Evolutionary conservation across 37 sponge, comb jelly and placozoan species (phyloP).

Genomic region (Mnemiopsis leidyi): DNA sequence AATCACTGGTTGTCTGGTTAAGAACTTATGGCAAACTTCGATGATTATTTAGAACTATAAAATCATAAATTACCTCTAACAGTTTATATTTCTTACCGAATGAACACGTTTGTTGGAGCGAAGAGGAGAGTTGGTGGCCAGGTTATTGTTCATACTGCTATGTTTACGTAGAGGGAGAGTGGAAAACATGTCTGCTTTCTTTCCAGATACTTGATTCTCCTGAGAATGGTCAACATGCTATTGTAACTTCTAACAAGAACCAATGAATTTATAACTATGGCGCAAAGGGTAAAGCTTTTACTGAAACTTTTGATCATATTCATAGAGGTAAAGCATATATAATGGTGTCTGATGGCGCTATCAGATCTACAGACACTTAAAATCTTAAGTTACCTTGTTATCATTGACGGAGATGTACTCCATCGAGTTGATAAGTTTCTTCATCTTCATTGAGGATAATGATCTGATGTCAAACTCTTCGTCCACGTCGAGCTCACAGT

Average conservation of each 20-base stretch:
- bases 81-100: not conserved
- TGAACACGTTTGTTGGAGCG: constrained; percentile 13
- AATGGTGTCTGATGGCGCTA: no score
- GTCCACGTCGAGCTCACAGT: constrained; percentile 1
- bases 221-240: no score
- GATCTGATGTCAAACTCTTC: not conserved
- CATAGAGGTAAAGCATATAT: no score
- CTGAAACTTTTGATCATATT: no score
- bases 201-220: not conserved
- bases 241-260: no score
- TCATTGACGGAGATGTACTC: not conserved
- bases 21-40: no score
- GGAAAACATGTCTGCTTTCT: not conserved
- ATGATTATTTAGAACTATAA: not conserved
- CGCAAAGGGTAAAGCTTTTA: not conserved
- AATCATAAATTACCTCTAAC: not conserved
- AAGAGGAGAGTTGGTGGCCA: not conserved
- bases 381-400: not conserved
- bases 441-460: not conserved
- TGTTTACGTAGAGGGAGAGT: constrained; percentile 34
- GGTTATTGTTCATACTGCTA: not conserved
- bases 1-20: no score
- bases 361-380: not conserved
- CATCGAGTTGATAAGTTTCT: not conserved
- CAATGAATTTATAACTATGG: not conserved